Conservation (phyloP, 2,113 vertebrate species). For the Acanthisitta chloris region DNA sequence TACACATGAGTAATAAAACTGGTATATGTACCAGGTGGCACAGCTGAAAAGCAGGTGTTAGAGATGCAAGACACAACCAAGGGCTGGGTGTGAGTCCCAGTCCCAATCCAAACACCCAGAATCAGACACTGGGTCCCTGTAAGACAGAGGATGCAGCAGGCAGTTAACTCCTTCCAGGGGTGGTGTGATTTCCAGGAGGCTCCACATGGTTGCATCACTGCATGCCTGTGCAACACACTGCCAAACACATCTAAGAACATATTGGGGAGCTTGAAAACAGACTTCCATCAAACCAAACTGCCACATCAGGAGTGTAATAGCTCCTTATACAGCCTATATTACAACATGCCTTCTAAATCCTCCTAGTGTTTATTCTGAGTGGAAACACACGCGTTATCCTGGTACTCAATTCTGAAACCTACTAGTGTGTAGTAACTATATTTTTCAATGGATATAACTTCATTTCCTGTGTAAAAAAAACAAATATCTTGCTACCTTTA, state of each 20-base stretch:
- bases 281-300: not conserved
- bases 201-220: not conserved
- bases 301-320: not conserved
- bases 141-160: not conserved
- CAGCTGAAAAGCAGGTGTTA: not conserved
- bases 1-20: not conserved
- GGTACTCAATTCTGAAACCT: not conserved
- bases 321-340: not conserved
- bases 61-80: not conserved
- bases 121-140: not conserved
- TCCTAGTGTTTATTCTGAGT: not conserved
- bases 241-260: not conserved
- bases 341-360: not conserved
- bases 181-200: not conserved
- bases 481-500: not conserved
- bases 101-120: not conserved
- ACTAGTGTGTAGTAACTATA: not conserved
- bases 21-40: not conserved
- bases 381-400: not conserved
- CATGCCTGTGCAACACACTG: not conserved
- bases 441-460: not conserved
- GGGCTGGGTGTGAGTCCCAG: not conserved
- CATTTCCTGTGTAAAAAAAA: not conserved
- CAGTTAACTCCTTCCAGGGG: not conserved
- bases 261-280: fast-evolving